These are phyloP conservation scores for Lysandra bellargus DNA, from an alignment of 2,888 invertebrate genomes.

Conservation along the genomic window DNA sequence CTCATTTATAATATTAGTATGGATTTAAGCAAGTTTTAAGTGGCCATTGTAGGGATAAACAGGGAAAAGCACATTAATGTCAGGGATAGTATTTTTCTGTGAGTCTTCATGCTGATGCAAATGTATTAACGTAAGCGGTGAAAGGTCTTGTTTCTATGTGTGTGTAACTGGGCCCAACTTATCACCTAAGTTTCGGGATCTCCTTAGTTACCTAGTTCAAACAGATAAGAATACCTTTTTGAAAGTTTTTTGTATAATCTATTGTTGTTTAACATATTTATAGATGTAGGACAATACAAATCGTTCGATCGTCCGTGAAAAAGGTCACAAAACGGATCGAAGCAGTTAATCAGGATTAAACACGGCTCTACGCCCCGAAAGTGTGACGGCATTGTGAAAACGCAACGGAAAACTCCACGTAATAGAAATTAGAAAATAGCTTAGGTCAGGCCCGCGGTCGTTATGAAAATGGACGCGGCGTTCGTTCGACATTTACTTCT, in stretches of 20 bases:
- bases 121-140: no score
- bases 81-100: no score
- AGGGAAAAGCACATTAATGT: no score
- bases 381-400: slow-evolving; percentile 64
- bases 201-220: neutral
- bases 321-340: slow-evolving; percentile 25
- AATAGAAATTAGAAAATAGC: slow-evolving; percentile 18
- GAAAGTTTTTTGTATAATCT: neutral
- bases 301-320: slow-evolving; percentile 18
- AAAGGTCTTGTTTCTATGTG: no score
- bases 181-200: neutral
- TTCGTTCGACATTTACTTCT: slow-evolving; percentile 27
- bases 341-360: slow-evolving; percentile 23
- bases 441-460: neutral
- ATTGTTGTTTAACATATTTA: neutral
- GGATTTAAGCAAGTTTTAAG: no score
- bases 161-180: neutral
- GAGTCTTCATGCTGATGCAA: no score
- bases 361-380: slow-evolving; percentile 49
- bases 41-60: no score
- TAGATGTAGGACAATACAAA: slow-evolving; percentile 14
- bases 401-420: slow-evolving; percentile 40
- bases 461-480: slow-evolving; percentile 26
- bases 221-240: neutral
- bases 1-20: no score